Evolutionary conservation across 2,797 vertebrate species (phyloP).

Genomic region (Pogoniulus pusillus): DNA sequence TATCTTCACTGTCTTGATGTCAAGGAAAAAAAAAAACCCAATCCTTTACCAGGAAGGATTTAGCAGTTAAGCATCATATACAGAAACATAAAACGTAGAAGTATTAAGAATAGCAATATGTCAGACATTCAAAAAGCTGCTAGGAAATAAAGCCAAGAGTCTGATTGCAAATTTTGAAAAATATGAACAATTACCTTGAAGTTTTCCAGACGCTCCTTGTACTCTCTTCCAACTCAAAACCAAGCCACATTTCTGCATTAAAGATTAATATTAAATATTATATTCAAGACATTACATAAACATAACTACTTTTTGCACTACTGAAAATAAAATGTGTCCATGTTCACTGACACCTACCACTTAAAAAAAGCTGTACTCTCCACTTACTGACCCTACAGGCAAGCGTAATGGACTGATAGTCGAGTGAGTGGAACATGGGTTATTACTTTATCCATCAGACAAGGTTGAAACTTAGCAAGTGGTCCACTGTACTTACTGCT

Average conservation of each 20-base stretch:
- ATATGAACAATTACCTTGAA: conserved; percentile 86
- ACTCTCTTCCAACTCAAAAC: conserved; percentile 99
- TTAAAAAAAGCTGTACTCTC: background rate
- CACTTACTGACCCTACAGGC: background rate
- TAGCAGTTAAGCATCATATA: background rate
- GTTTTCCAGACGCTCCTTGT: conserved; percentile 98
- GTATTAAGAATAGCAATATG: background rate
- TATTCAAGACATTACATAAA: background rate
- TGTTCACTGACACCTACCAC: background rate
- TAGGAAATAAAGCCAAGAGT: background rate
- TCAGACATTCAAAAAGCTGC: background rate
- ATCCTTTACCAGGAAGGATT: background rate
- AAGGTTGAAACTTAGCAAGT: background rate
- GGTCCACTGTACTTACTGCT: conserved; percentile 82
- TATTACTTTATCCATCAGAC: background rate
- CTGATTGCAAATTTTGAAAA: background rate
- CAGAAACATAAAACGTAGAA: background rate
- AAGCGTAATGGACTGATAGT: background rate
- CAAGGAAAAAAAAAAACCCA: background rate
- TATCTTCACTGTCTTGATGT: background rate
- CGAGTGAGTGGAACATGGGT: background rate
- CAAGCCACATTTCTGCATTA: conserved; percentile 94
- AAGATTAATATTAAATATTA: conserved; percentile 24
- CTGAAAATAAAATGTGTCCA: background rate
- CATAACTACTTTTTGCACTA: background rate